Conservation (phyloP, 1,140 invertebrate genomes). For the Radopholus similis region DNA sequence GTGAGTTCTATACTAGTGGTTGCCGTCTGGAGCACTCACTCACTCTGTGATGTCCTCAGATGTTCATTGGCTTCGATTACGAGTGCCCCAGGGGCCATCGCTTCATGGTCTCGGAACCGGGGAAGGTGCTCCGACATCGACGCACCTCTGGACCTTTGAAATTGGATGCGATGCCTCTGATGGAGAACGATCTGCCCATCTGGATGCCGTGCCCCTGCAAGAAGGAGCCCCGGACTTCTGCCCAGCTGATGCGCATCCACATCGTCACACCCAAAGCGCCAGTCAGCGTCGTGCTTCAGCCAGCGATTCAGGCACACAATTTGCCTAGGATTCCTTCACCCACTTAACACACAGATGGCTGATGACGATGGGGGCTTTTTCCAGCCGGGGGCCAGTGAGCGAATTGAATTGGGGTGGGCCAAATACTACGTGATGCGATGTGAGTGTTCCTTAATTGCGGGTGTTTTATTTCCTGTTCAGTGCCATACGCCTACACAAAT, state of each 20-base stretch:
- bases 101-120: conserved; percentile 85
- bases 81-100: conserved; percentile 90
- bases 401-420: conserved; percentile 36
- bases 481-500: conserved; percentile 2
- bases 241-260: conserved; percentile 86
- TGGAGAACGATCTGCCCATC: conserved; percentile 44
- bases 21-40: not conserved
- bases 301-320: conserved; percentile 38
- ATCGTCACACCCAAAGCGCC: conserved; percentile 85
- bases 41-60: conserved; percentile 63
- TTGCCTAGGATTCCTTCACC: not conserved
- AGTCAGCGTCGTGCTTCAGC: conserved; percentile 69
- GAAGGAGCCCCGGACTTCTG: conserved; percentile 62
- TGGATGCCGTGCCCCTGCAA: conserved; percentile 63
- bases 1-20: too few relatives aligned
- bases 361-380: conserved; percentile 46
- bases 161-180: conserved; percentile 50
- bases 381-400: conserved; percentile 34
- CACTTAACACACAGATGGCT: conserved; percentile 3
- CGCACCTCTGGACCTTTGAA: conserved; percentile 71
- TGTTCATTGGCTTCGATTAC: conserved; percentile 93
- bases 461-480: conserved; percentile 1
- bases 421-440: conserved; percentile 53
- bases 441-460: not conserved
- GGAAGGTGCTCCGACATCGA: conserved; percentile 76